A percentile compares a stretch with the other conserved stretches of the same genome.
Evolutionary conservation across 2,888 invertebrate genomes (phyloP).

Genomic region (Linhomoeus sp.): DNA sequence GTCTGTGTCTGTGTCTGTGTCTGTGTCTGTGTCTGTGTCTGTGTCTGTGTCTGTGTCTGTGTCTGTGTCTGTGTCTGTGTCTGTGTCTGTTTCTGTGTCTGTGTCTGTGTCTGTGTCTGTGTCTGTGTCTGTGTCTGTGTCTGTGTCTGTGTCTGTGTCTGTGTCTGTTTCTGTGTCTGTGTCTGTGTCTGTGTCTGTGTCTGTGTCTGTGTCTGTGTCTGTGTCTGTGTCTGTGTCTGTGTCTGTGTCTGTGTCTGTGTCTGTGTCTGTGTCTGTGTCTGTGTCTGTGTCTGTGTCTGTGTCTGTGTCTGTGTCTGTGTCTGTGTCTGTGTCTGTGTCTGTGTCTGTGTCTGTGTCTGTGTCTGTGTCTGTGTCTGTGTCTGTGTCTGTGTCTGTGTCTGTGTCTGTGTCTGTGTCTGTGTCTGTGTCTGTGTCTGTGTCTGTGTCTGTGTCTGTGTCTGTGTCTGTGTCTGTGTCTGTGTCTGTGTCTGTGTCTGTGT

Average conservation of each 20-base stretch:
- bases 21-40: not conserved
- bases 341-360: not conserved
- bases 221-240: not conserved
- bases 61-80: not conserved
- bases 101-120: not conserved
- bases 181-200: not conserved
- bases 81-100: not conserved
- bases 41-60: not conserved
- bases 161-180: not conserved
- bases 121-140: not conserved
- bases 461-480: not conserved
- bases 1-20: not conserved
- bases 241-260: not conserved
- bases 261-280: not conserved
- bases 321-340: not conserved
- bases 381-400: not conserved
- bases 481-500: not conserved
- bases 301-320: not conserved
- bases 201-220: not conserved
- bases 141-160: not conserved
- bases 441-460: not conserved
- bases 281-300: not conserved
- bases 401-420: not conserved
- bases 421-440: not conserved
- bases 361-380: not conserved